Percentiles rank a stretch among this genome's conserved stretches.
Evolutionary conservation across 2,113 vertebrate genomes (phyloP).

Genomic region (Boleophthalmus pectinirostris): DNA sequence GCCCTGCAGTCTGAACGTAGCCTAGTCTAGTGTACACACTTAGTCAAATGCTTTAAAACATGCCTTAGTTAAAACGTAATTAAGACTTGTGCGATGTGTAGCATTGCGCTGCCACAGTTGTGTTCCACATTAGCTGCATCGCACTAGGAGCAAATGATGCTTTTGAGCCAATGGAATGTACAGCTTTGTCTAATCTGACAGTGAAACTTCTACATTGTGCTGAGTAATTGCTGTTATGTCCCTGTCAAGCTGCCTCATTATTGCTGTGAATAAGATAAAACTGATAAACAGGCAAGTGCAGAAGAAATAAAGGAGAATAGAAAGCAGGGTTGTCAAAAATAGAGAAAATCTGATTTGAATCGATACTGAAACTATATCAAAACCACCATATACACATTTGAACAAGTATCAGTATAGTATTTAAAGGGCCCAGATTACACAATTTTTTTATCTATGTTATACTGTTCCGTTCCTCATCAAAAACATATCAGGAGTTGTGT

Average conservation of each 20-base stretch:
- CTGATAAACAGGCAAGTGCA: slow-evolving; percentile 39
- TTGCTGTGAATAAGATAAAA: slow-evolving; percentile 66
- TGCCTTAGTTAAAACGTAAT: neutral
- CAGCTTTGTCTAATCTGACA: slow-evolving; percentile 68
- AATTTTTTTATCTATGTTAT: too few relatives aligned
- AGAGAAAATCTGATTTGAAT: too few relatives aligned
- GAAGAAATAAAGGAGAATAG: slow-evolving; percentile 47
- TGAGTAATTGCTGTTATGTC: slow-evolving; percentile 66
- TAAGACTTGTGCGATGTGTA: neutral
- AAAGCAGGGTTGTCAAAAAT: slow-evolving; percentile 1
- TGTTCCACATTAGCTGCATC: slow-evolving; percentile 7
- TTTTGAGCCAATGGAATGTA: slow-evolving; percentile 59
- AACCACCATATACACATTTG: too few relatives aligned
- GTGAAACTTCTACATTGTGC: slow-evolving; percentile 41
- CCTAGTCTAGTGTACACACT: too few relatives aligned
- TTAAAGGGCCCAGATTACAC: too few relatives aligned
- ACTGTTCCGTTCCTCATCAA: too few relatives aligned
- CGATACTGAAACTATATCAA: too few relatives aligned
- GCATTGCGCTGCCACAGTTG: neutral
- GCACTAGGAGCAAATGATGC: slow-evolving; percentile 35
- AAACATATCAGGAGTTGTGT: too few relatives aligned
- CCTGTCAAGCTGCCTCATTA: slow-evolving; percentile 69
- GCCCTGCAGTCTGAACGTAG: too few relatives aligned
- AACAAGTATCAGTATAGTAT: too few relatives aligned
- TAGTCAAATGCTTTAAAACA: neutral